Evolutionary conservation across 1,140 invertebrate species (phyloP), one percentile per base, ranked within the genome.

Genomic region (Plectrocnemia conspersa): DNA sequence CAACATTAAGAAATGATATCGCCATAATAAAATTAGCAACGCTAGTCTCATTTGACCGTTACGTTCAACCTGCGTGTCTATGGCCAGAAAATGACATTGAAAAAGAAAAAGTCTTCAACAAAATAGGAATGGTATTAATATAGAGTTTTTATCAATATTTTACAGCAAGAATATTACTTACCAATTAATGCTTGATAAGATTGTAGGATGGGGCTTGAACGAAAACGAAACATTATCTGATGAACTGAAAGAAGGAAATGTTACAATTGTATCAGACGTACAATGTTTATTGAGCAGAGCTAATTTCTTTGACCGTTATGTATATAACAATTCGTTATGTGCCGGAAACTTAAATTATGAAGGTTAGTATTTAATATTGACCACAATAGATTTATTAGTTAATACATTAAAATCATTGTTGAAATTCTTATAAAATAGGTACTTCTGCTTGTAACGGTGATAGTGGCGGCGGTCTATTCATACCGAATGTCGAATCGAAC

Each of bases 31-130:
- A 77, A 61, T 60, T 86, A 22, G 66, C 75, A 4, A 64, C 69
- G 4, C 29, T 65, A 3, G 70, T 75, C 4, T 54, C 65, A 29
- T 73, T 79, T 40, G 63, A 75, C 44, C 71, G 75, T 27, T 69
- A 71, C 42, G 71, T 82, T 27, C 66, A 76, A 58, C 82, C 82
- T 2, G 78, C 78, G 6, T 85, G 82, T 60, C 65, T 85, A 2
- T 66, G 68, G 72, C 45, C 56, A 10, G 44, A 38, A 9, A 25
- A 53, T 15, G 38, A 58, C 19, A 23, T n/a, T 2, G 16, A 18
- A 4, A 53, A 54, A 44, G 33, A 47, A 13, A 25, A 21, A 1
- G 36, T 54, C 6, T 45, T 38, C 19, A 63, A 61, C 10, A 53
- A 60, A 62, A 61, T 61, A 38, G 68, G 66, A 54, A 69, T 66